Percentiles rank a stretch among this genome's conserved stretches.
Evolutionary conservation across 2,113 vertebrate genomes (phyloP).

Genomic region (Baryphthengus martii): DNA sequence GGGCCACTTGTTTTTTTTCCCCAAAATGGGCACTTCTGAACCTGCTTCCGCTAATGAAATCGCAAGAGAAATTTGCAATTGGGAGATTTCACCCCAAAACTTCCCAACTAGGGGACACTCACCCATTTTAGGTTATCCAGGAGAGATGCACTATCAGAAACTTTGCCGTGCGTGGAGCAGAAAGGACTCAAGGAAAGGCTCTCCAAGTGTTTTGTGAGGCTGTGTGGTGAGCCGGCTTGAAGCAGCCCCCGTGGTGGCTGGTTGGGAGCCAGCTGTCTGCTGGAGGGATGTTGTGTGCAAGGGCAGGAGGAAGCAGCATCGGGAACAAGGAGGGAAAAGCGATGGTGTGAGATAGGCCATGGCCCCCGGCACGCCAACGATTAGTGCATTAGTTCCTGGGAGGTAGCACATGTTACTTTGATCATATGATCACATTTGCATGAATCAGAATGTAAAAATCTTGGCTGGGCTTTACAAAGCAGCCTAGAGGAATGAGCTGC

Average conservation of each 20-base stretch:
- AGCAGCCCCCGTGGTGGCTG: not conserved
- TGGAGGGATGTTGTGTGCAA: not conserved
- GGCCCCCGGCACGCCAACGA: not conserved
- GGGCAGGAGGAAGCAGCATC: not conserved
- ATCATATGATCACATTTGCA: constrained; percentile 52
- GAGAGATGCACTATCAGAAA: not conserved
- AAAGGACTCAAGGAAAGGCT: not conserved
- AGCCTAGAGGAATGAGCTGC: constrained; percentile 26
- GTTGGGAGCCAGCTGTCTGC: not conserved
- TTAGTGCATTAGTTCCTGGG: constrained; percentile 32
- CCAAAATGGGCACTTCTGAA: not conserved
- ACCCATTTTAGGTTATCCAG: not conserved
- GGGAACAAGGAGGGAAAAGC: not conserved
- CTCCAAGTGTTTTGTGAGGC: not conserved
- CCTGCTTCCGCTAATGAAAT: not conserved
- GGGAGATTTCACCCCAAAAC: not conserved
- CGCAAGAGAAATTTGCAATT: not conserved
- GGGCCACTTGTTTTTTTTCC: too few species aligned
- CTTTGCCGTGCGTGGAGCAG: not conserved
- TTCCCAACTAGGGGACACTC: not conserved
- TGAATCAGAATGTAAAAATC: constrained; percentile 60
- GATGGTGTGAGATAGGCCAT: not conserved
- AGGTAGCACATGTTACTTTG: constrained; percentile 49
- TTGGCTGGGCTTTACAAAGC: constrained; percentile 46
- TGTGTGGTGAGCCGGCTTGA: accelerated